A percentile compares a stretch with the other conserved stretches of the same genome.
Conservation (phyloP, 2,797 vertebrate genomes). For the Gymnopithys bicolor region DNA sequence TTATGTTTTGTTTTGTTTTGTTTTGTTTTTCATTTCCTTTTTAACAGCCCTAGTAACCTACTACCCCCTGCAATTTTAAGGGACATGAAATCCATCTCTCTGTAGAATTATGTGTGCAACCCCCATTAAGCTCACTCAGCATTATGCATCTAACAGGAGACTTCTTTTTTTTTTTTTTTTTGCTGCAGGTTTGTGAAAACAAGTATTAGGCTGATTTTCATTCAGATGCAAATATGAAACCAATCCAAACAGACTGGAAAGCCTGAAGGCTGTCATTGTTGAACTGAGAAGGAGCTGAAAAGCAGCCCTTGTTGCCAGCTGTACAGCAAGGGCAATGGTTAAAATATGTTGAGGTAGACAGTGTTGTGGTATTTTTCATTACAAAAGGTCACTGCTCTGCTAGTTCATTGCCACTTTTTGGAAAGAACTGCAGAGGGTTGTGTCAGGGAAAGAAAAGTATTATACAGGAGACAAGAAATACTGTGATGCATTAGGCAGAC, state of each 20-base stretch:
- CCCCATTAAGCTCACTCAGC: background rate
- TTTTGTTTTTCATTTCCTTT: background rate
- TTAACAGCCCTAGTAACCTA: background rate
- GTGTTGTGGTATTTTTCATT: conserved; percentile 72
- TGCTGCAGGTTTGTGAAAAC: background rate
- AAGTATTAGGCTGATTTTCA: background rate
- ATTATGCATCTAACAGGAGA: background rate
- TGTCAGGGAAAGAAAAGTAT: conserved; percentile 55
- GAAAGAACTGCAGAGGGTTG: conserved; percentile 23
- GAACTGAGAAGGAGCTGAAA: background rate
- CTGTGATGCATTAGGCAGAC: conserved; percentile 46
- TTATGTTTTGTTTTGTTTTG: too few relatives aligned
- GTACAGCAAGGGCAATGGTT: conserved; percentile 47
- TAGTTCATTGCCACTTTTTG: conserved; percentile 73
- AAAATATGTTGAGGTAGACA: conserved; percentile 64
- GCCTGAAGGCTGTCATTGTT: background rate
- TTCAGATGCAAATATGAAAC: conserved; percentile 1
- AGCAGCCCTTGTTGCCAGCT: conserved; percentile 19
- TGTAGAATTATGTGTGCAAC: background rate
- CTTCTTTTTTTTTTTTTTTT: background rate
- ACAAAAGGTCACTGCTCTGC: conserved; percentile 71
- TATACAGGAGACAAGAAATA: conserved; percentile 67
- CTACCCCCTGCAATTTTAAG: background rate
- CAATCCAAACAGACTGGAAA: background rate
- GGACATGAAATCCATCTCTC: background rate